Evolutionary conservation across 2,113 vertebrate genomes (phyloP).

Genomic region (Pachycephala philippinensis): DNA sequence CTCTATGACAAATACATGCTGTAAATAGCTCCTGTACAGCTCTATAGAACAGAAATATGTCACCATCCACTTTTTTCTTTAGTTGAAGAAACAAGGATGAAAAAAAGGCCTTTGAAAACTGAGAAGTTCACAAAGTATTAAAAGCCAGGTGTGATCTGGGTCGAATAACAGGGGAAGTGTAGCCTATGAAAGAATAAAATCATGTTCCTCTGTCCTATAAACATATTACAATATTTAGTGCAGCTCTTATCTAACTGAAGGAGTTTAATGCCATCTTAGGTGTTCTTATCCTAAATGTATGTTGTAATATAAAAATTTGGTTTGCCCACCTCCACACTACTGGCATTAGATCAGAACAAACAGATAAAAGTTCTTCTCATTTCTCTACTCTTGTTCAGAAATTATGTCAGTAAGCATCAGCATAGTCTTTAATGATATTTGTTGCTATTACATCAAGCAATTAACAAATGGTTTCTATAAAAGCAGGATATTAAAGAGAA

Average conservation of each 20-base stretch:
- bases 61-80: not conserved
- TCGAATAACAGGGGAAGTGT: not conserved
- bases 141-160: not conserved
- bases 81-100: not conserved
- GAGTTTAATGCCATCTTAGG: not conserved
- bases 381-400: not conserved
- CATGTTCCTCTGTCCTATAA: not conserved
- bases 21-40: not conserved
- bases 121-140: not conserved
- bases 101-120: not conserved
- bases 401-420: slow-evolving; percentile 3
- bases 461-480: slow-evolving; percentile 22
- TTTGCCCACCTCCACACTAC: slow-evolving; percentile 9
- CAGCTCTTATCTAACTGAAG: slow-evolving; percentile 10
- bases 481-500: slow-evolving; percentile 2
- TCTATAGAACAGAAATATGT: not conserved
- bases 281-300: not conserved
- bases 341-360: not conserved
- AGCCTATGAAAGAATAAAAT: not conserved
- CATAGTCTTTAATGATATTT: not conserved
- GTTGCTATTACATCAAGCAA: not conserved
- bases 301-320: not conserved
- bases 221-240: not conserved
- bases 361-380: not conserved
- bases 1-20: not conserved